These are phyloP conservation scores for Pelochelys cantorii DNA, from an alignment of 2,797 vertebrate species.

Conservation along the genomic window DNA sequence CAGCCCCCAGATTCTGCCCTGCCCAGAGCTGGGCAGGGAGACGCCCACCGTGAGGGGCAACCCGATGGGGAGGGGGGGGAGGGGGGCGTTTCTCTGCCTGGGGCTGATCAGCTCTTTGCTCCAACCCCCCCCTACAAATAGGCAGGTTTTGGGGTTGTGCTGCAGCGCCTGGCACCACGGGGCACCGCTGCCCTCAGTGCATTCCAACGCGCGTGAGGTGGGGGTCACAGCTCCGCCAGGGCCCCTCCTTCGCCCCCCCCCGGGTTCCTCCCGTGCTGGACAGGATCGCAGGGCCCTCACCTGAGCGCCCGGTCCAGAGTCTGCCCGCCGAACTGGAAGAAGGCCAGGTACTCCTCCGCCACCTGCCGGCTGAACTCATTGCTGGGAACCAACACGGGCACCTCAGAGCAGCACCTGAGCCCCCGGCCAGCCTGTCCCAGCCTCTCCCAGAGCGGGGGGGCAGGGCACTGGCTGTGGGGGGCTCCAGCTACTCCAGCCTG, in stretches of 20 bases:
- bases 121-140: too few relatives aligned
- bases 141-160: too few relatives aligned
- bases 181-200: too few relatives aligned
- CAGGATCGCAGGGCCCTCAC: slow-evolving; percentile 67
- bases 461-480: background rate
- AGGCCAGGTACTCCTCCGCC: slow-evolving; percentile 89
- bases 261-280: background rate
- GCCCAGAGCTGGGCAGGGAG: background rate
- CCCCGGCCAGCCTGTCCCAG: background rate
- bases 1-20: background rate
- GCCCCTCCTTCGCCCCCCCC: background rate
- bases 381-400: slow-evolving; percentile 40
- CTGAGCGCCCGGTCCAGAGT: slow-evolving; percentile 88
- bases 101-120: background rate
- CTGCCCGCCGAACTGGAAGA: slow-evolving; percentile 89
- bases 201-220: too few relatives aligned
- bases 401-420: background rate
- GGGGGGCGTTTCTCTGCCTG: background rate
- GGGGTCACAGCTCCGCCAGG: too few relatives aligned
- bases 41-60: too few relatives aligned
- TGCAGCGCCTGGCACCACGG: too few relatives aligned
- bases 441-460: background rate
- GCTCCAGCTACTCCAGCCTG: too few relatives aligned
- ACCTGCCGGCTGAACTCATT: slow-evolving; percentile 81
- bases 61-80: too few relatives aligned